These are phyloP conservation scores for Laticauda colubrina DNA, from an alignment of 2,113 vertebrate species.

Conservation along the genomic window DNA sequence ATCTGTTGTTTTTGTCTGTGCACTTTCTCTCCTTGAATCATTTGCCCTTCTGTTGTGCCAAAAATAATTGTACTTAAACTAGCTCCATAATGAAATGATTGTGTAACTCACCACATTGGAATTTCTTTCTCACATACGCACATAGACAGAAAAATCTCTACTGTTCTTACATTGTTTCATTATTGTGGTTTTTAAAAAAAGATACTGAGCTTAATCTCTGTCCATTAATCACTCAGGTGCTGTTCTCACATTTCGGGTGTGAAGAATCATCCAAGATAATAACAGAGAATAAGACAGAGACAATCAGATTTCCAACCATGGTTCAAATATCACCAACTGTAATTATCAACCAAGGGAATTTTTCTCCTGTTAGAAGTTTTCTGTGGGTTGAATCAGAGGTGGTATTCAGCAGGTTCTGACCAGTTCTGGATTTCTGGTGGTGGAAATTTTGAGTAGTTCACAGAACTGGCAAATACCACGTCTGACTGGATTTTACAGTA, in stretches of 20 bases:
- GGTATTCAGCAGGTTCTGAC: too few species aligned
- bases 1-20: conserved; percentile 60
- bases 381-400: not conserved
- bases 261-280: conserved; percentile 34
- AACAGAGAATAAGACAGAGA: conserved; percentile 28
- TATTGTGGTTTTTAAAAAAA: conserved; percentile 32
- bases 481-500: too few species aligned
- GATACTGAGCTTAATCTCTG: conserved; percentile 2
- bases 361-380: not conserved
- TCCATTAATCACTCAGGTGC: not conserved
- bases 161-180: conserved; percentile 45
- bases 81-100: conserved; percentile 49
- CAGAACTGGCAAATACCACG: too few species aligned
- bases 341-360: not conserved
- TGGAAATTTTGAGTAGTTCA: too few species aligned
- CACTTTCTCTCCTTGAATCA: conserved; percentile 57
- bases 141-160: conserved; percentile 25
- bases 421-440: too few species aligned
- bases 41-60: conserved; percentile 63
- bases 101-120: conserved; percentile 33
- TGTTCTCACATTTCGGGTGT: conserved; percentile 30
- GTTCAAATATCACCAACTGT: not conserved
- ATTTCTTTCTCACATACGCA: conserved; percentile 21
- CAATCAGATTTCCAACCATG: not conserved
- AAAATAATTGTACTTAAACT: conserved; percentile 66